Evolutionary conservation across 64 coral and sea anemone genomes (phyloP), one percentile per base, ranked within the genome.

Genomic region (Montipora sp.): DNA sequence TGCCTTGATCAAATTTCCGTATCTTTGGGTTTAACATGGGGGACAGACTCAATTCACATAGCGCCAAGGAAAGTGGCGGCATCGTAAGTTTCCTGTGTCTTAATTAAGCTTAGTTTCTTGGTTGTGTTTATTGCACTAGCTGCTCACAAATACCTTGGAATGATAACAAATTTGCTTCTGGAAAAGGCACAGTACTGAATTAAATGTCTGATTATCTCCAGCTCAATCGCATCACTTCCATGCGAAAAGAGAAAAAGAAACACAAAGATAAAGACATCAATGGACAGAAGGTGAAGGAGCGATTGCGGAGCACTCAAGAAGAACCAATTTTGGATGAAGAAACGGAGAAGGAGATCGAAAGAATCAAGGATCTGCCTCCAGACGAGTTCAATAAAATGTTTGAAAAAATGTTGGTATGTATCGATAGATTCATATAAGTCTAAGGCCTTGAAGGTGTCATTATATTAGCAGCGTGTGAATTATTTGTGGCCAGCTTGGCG

Each of bases 331-430:
- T 81, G 5, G 80, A 92, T 77, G 89, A 98, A 85, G 95, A 98
- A 83, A 22, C 89, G 55, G 95, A 92, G 22, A 92, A 94, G 68
- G 95, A 94, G 91, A 91, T 98, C 22, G 95, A 98, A 36, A 59
- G 89, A 58, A 94, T 98, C 59, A 98, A 51, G 48, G 74, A 89
- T 48, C 48, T 94, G 83, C 89, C 95, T 43, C 63, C 89, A 59
- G 95, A 98, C 16, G 95, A 98, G 19, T 98, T 98, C 79, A 94
- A 69, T 58, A 98, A 92, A 75, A 94, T 92, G 83, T 98, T 98
- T 86, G 95, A 98, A 51, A 98, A 98, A 82, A 98, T 98, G 95
- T 59, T 98, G 95, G 95, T 98, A 78, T 89, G 95, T 92, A 73
- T 20, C 18, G 6, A 3, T 16, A 46, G 48, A 2, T 49, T 71